Evolutionary conservation across 1,140 invertebrate genomes (phyloP).

Genomic region (Drusus annulatus): DNA sequence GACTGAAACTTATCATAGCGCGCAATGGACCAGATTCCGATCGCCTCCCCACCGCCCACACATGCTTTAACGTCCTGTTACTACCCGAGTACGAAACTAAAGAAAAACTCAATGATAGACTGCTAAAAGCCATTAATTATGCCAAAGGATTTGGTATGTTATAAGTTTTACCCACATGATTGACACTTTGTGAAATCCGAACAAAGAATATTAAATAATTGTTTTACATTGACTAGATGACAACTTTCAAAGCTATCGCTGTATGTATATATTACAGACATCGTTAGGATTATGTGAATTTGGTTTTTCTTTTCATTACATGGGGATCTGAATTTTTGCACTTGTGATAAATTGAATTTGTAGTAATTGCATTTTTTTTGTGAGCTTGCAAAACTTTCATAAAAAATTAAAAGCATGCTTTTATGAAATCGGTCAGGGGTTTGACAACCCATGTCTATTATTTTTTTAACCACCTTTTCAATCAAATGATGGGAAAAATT

Average conservation of each 20-base stretch:
- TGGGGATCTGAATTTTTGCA: too few relatives aligned
- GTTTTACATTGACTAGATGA: background rate
- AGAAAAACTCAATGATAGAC: constrained; percentile 88
- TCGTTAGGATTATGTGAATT: constrained; percentile 13
- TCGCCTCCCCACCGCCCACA: constrained; percentile 89
- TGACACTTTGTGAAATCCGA: constrained; percentile 8
- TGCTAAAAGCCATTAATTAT: constrained; percentile 92
- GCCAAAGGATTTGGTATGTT: constrained; percentile 91
- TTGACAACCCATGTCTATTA: too few relatives aligned
- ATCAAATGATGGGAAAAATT: too few relatives aligned
- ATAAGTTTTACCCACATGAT: constrained; percentile 66
- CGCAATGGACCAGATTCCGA: constrained; percentile 86
- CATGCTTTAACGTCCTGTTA: constrained; percentile 96
- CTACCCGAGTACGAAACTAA: constrained; percentile 90
- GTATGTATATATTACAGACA: too few relatives aligned
- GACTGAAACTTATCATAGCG: constrained; percentile 88
- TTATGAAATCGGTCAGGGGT: too few relatives aligned
- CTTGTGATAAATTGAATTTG: too few relatives aligned
- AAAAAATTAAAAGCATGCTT: too few relatives aligned
- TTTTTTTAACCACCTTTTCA: too few relatives aligned
- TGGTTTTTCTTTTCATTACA: too few relatives aligned
- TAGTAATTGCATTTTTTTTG: too few relatives aligned
- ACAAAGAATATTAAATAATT: background rate
- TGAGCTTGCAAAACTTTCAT: too few relatives aligned
- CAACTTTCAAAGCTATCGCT: too few relatives aligned